Conservation (phyloP, 2,797 vertebrate species). For the Apodemus agrarius region DNA sequence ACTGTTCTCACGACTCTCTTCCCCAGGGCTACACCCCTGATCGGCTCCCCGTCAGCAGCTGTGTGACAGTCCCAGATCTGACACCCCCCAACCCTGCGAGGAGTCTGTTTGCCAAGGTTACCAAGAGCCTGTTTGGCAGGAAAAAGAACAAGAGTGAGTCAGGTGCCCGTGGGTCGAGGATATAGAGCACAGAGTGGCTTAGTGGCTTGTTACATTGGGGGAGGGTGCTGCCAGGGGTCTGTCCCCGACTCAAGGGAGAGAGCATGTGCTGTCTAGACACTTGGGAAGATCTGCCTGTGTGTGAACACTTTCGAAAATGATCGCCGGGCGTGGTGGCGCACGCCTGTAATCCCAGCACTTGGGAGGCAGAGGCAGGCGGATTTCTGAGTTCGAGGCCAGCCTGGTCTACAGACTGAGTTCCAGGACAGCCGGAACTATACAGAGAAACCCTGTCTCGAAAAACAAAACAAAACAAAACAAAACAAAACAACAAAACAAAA, state of each 20-base stretch:
- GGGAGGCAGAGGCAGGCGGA: too few relatives aligned
- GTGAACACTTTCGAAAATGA: neutral
- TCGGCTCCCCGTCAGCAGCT: conserved; percentile 96
- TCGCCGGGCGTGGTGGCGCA: too few relatives aligned
- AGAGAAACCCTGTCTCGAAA: too few relatives aligned
- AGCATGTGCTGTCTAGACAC: neutral
- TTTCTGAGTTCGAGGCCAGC: too few relatives aligned
- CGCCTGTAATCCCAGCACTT: too few relatives aligned
- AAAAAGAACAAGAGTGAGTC: conserved; percentile 94
- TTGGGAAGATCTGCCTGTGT: neutral
- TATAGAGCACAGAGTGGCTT: neutral
- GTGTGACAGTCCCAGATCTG: conserved; percentile 95
- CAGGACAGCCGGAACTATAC: too few relatives aligned
- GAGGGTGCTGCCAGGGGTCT: neutral
- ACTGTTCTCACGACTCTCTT: conserved; percentile 37
- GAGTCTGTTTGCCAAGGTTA: conserved; percentile 97
- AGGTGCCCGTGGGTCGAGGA: neutral
- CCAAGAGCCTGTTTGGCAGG: conserved; percentile 96
- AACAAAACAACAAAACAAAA: too few relatives aligned
- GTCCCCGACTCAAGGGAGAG: neutral
- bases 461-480: too few relatives aligned
- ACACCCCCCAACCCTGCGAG: conserved; percentile 95
- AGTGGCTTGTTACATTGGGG: neutral
- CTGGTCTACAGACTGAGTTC: too few relatives aligned
- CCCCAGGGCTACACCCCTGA: conserved; percentile 95